phyloP scores from a whole-genome alignment of 2,797 vertebrate genomes.

The Microctenopoma stevenorrisi region DNA sequence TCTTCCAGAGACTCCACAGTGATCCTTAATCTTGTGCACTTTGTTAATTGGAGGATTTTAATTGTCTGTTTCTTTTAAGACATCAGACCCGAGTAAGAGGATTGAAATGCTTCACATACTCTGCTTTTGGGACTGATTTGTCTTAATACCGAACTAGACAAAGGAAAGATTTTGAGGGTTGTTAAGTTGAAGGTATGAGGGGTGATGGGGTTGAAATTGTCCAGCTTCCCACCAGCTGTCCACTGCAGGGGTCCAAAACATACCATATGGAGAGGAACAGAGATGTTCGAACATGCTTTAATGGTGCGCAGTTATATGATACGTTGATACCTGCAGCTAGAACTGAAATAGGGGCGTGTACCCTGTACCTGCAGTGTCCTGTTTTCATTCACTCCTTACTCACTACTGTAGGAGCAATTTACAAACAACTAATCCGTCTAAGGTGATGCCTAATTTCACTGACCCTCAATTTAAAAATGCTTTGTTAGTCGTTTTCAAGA shows the following conservation, averaged over 20 bases:
- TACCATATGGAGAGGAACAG: slow-evolving; percentile 77
- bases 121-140: slow-evolving; percentile 54
- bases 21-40: slow-evolving; percentile 78
- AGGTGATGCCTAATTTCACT: background rate
- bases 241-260: slow-evolving; percentile 56
- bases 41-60: slow-evolving; percentile 78
- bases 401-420: no score
- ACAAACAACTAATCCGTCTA: no score
- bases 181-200: slow-evolving; percentile 52
- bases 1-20: slow-evolving; percentile 19
- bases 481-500: background rate
- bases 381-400: no score
- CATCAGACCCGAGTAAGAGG: slow-evolving; percentile 81
- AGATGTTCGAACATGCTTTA: slow-evolving; percentile 46
- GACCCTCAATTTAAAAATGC: background rate
- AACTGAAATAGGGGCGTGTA: background rate
- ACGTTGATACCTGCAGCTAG: background rate
- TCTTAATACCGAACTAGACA: slow-evolving; percentile 62
- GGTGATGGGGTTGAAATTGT: slow-evolving; percentile 60
- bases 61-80: slow-evolving; percentile 80
- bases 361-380: no score
- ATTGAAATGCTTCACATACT: slow-evolving; percentile 66
- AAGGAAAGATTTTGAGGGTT: slow-evolving; percentile 46
- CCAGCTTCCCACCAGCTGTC: slow-evolving; percentile 72
- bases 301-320: no score